Base-by-base conservation (phyloP, 2,113 vertebrate species). In the Thryonomys swinderianus region DNA sequence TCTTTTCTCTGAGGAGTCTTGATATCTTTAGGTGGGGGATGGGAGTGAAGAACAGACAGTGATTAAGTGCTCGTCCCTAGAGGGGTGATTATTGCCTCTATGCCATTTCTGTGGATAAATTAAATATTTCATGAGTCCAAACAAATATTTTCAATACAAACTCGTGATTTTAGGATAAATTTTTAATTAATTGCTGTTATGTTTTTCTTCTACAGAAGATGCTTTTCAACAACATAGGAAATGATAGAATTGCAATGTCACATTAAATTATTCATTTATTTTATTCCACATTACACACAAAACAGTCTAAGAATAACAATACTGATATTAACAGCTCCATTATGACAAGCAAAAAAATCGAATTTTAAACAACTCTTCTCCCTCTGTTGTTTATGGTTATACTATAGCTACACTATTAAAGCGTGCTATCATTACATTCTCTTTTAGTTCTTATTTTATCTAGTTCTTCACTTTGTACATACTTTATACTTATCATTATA, bases 161-260 rank as follows among this genome's bases (percentile, higher is more conserved):
- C 48, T 55, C 80, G 82, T 6, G 20, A 80, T 88, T 40, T 79
- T 27, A 12, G 57, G 34, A 73, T 45, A 11, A 45, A 74, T 78
- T 59, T 91, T 80, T 51, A 21, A 30, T 34, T 79, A 80, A 18
- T 51, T n/a, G 71, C 37, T 67, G 23, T 42, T 66, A 79, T 23
- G 59, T 62, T 21, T 84, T 94, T 94, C 42, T 78, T 89, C 30
- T 42, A 85, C 78, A 66, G 45, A 95, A 45, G 83, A 78, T 84
- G 30, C 37, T 76, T 78, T 91, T 88, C 51, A 73, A 69, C 81
- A 51, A 76, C 16, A 45, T 85, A 48, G 20, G 57, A 21, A 12
- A 82, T 85, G 34, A 86, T 71, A 59, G 64, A 82, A 67, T 82
- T 90, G 71, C 13, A 62, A 12, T 61, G 37, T 76, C 25, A 69